Base-by-base conservation (phyloP, 2,797 vertebrate genomes). In the Poecilia velifera region DNA sequence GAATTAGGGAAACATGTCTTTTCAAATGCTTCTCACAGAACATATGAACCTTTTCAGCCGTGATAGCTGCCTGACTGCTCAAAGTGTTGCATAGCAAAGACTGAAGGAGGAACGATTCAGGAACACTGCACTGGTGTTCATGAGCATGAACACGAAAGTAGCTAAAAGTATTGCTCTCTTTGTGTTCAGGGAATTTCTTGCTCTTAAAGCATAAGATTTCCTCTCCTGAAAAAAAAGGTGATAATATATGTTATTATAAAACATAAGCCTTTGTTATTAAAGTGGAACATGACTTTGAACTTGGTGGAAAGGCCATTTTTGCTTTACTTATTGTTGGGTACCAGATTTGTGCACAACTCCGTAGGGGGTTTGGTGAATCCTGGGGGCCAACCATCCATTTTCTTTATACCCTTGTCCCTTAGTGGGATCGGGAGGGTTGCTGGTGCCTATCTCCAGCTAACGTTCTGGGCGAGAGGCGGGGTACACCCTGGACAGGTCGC, bases 1-100 rank as follows among this genome's bases (percentile, higher is more conserved):
- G 76, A 89, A 91, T 86, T 12, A 28, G 68, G 78, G 82, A 86
- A 88, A 77, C 76, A 64, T 64, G 89, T 91, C 89, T 89, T 76
- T 80, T 85, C 49, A 78, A 87, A 89, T 91, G 76, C 82, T 68
- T 39, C 49, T 88, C 75, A 82, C 78, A 87, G 87, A 74, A 87
- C 75, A 90, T 87, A 81, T 36, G 43, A 74, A 76, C 70, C 68
- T 80, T 78, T 84, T 87, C 77, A 84, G 66, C 51, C 59, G 34
- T 47, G 80, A 78, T 59, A 76, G 75, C 53, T 45, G 55, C 49
- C 49, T 59, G 78, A 87, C 82, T 79, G 78, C 76, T 74, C 55
- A 77, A 85, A 88, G 72, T 70, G 57, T 80, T 73, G 80, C 76
- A 55, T 81, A 82, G 66, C 14, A 51, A 73, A 34, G 25, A 34